A percentile compares a stretch with the other conserved stretches of the same genome.
Evolutionary conservation across 2,888 invertebrate genomes (phyloP).

Genomic region (Bellardia bayeri): DNA sequence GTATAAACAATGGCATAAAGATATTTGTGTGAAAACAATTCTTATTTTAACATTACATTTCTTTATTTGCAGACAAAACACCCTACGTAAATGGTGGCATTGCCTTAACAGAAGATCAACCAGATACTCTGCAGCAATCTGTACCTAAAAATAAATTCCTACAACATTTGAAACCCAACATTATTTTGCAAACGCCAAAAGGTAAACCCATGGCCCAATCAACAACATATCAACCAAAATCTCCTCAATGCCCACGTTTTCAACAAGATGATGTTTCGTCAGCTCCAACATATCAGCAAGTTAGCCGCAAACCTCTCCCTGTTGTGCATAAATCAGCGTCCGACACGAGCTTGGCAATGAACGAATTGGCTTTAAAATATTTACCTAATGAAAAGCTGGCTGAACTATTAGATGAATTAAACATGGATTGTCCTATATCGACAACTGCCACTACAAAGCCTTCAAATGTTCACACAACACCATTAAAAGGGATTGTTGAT

Average conservation of each 20-base stretch:
- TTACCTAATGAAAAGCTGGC: slow-evolving; percentile 80
- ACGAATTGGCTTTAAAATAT: slow-evolving; percentile 82
- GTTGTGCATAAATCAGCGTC: slow-evolving; percentile 76
- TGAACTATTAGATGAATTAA: slow-evolving; percentile 79
- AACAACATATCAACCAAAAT: slow-evolving; percentile 78
- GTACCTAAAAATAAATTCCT: slow-evolving; percentile 52
- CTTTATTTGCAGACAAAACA: slow-evolving; percentile 29
- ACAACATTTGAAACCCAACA: slow-evolving; percentile 70
- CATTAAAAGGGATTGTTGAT: slow-evolving; percentile 76
- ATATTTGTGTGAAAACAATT: too few species aligned
- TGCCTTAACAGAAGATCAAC: not conserved
- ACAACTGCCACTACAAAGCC: not conserved
- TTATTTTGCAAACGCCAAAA: slow-evolving; percentile 63
- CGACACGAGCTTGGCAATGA: slow-evolving; percentile 82
- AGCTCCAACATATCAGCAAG: slow-evolving; percentile 11
- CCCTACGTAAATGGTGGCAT: not conserved
- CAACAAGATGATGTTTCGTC: slow-evolving; percentile 14
- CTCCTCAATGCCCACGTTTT: slow-evolving; percentile 73
- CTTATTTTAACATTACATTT: too few species aligned
- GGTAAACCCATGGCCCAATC: slow-evolving; percentile 78
- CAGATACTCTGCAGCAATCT: not conserved
- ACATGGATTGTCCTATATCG: slow-evolving; percentile 46
- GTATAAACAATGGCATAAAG: too few species aligned
- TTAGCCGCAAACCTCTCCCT: not conserved
- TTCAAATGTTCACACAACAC: slow-evolving; percentile 59